Evolutionary conservation across 2,888 invertebrate genomes (phyloP).

Genomic region (Lottia gigantea): DNA sequence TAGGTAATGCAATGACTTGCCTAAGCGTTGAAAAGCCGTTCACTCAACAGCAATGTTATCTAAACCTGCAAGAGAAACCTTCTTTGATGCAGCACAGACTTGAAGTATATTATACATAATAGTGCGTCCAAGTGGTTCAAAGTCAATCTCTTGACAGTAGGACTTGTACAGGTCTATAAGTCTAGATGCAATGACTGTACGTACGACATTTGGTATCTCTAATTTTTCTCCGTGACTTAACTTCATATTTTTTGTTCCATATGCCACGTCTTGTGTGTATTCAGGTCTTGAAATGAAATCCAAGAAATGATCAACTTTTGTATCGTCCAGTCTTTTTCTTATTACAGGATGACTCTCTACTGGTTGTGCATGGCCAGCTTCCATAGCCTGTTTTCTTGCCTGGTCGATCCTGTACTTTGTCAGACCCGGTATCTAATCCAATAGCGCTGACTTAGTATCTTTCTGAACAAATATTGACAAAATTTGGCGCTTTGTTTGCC

Average conservation of each 20-base stretch:
- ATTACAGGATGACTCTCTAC: background rate
- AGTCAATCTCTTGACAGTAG: background rate
- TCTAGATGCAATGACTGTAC: background rate
- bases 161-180: background rate
- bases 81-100: constrained; percentile 1
- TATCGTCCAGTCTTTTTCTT: background rate
- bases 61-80: background rate
- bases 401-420: background rate
- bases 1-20: background rate
- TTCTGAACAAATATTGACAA: constrained; percentile 3
- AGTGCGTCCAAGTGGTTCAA: background rate
- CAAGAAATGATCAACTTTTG: background rate
- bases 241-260: background rate
- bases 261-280: background rate
- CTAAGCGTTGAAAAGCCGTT: background rate
- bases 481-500: background rate
- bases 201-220: background rate
- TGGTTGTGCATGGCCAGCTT: background rate
- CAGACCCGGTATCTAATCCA: background rate
- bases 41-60: background rate
- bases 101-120: background rate
- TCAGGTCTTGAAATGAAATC: constrained; percentile 3
- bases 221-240: background rate
- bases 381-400: background rate
- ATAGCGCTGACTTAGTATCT: background rate